Conservation (phyloP, 2,888 invertebrate genomes). For the Dryobotodes eremita region DNA sequence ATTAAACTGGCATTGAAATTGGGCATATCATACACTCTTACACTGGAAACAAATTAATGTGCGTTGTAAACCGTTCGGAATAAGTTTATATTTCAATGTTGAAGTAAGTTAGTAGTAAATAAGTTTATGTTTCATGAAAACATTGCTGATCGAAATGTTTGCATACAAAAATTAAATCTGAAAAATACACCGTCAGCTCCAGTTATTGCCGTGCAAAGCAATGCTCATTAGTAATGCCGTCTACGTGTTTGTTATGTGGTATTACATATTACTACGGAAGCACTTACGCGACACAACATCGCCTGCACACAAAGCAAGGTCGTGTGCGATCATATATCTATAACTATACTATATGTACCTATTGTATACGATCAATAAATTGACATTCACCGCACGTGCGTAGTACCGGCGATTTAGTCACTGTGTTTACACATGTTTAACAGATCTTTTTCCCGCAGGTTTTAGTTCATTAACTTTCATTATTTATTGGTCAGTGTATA, state of each 20-base stretch:
- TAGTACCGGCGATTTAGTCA: slow-evolving; percentile 1
- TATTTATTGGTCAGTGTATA: background rate
- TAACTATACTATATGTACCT: background rate
- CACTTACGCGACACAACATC: slow-evolving; percentile 6
- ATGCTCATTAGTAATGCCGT: background rate
- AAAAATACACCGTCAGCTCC: background rate
- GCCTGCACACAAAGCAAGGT: slow-evolving; percentile 53
- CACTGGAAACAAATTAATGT: background rate
- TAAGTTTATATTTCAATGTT: no score
- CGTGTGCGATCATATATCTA: slow-evolving; percentile 4
- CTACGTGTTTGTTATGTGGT: background rate
- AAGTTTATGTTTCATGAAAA: no score
- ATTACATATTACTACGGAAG: slow-evolving; percentile 45
- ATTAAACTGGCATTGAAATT: no score
- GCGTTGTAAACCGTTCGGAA: background rate
- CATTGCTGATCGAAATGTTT: no score
- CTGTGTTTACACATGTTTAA: background rate
- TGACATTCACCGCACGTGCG: slow-evolving; percentile 28
- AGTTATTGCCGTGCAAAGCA: background rate
- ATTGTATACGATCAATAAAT: slow-evolving; percentile 12
- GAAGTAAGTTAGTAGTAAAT: no score
- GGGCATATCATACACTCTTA: background rate
- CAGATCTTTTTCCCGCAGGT: background rate
- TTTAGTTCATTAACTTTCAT: background rate
- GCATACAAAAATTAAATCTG: no score